Conservation (phyloP, 1,140 invertebrate genomes). For the Drosophila erecta region DNA sequence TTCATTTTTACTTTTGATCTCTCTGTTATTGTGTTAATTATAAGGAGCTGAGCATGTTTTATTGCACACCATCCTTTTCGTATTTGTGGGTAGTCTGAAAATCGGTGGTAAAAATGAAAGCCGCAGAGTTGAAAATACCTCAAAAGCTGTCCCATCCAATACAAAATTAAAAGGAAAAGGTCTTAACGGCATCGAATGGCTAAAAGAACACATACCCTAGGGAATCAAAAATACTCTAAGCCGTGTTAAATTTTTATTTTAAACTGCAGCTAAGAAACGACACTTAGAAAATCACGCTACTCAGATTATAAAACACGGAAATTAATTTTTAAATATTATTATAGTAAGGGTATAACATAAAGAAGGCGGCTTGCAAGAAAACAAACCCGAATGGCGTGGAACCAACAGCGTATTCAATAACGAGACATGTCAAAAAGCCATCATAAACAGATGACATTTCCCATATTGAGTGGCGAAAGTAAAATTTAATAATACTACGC, state of each 20-base stretch:
- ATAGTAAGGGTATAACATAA: background rate
- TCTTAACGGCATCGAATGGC: background rate
- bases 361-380: conserved; percentile 3
- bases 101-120: conserved; percentile 35
- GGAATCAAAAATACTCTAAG: no score
- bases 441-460: conserved; percentile 84
- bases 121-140: conserved; percentile 76
- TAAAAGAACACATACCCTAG: background rate
- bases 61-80: background rate
- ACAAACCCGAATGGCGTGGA: conserved; percentile 29
- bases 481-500: conserved; percentile 82
- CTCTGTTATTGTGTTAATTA: no score
- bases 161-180: background rate
- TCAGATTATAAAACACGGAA: no score
- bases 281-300: background rate
- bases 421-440: conserved; percentile 83
- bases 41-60: no score
- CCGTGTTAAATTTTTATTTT: no score
- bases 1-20: background rate
- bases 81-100: background rate
- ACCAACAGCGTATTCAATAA: conserved; percentile 74
- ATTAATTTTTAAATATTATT: background rate
- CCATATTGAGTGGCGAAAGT: conserved; percentile 83
- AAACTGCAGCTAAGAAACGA: no score
- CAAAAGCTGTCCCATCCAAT: conserved; percentile 64